These are phyloP conservation scores for Lycaena phlaeas DNA, from an alignment of 2,888 invertebrate genomes.

Conservation along the genomic window DNA sequence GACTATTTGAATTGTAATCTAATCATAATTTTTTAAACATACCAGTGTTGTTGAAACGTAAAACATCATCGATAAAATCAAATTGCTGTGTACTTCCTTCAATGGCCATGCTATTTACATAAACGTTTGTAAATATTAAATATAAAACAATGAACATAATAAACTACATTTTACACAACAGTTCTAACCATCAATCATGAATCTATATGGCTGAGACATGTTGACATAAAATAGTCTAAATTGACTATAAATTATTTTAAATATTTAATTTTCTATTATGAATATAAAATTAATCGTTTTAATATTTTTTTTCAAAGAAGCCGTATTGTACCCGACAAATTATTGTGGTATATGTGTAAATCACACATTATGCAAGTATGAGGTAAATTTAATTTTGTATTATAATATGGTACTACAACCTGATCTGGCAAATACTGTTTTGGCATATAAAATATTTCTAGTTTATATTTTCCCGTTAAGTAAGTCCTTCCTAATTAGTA, in stretches of 20 bases:
- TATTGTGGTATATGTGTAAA: slow-evolving; percentile 19
- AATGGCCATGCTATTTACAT: slow-evolving; percentile 23
- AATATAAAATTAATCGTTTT: slow-evolving; percentile 12
- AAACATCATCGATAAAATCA: slow-evolving; percentile 2
- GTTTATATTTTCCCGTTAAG: too few relatives aligned
- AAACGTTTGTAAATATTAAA: slow-evolving; percentile 35
- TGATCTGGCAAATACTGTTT: too few relatives aligned
- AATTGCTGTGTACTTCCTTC: neutral
- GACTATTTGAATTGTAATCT: too few relatives aligned
- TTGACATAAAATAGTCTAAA: neutral
- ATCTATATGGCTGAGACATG: slow-evolving; percentile 30
- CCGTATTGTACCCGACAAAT: slow-evolving; percentile 3
- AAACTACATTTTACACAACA: slow-evolving; percentile 1
- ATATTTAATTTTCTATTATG: slow-evolving; percentile 19
- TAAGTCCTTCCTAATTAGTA: too few relatives aligned
- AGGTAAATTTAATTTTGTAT: slow-evolving; percentile 12
- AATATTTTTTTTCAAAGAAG: slow-evolving; percentile 8
- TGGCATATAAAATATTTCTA: too few relatives aligned
- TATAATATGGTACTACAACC: too few relatives aligned
- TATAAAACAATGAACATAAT: slow-evolving; percentile 57
- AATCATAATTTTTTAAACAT: neutral
- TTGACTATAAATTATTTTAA: slow-evolving; percentile 10
- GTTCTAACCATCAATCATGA: neutral
- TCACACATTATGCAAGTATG: slow-evolving; percentile 18
- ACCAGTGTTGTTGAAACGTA: neutral